Conservation (phyloP, 37 sponge, comb jelly and placozoan species). For the Geodia barretti region DNA sequence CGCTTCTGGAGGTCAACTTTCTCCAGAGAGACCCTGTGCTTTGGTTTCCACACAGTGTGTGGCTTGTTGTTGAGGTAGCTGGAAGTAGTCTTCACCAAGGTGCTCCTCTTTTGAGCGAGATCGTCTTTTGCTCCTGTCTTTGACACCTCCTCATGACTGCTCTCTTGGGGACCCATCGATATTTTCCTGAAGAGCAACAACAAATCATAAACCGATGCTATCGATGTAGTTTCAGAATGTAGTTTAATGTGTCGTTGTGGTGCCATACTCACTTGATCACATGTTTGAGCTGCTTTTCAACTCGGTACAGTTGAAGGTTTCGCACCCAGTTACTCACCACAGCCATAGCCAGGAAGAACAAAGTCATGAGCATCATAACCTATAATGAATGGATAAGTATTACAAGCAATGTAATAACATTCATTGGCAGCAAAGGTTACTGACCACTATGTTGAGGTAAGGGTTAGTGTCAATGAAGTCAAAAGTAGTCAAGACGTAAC, state of each 20-base stretch:
- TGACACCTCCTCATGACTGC: neutral
- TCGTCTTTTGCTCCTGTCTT: neutral
- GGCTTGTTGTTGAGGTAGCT: too few species aligned
- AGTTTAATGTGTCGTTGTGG: too few species aligned
- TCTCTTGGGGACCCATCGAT: neutral
- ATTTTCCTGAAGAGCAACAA: too few species aligned
- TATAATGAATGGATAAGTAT: neutral
- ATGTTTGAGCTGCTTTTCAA: neutral
- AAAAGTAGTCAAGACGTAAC: neutral
- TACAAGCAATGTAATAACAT: neutral
- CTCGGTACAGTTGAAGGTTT: neutral
- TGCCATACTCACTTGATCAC: neutral
- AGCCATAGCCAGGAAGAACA: slow-evolving; percentile 45
- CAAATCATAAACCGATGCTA: too few species aligned
- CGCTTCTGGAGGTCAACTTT: neutral
- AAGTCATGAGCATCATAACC: slow-evolving; percentile 57
- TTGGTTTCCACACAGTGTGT: neutral
- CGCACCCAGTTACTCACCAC: slow-evolving; percentile 39
- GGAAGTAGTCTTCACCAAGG: neutral
- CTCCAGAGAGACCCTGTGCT: neutral
- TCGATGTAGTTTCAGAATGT: too few species aligned
- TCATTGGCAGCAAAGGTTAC: neutral
- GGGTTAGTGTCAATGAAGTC: neutral
- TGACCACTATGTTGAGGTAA: slow-evolving; percentile 64
- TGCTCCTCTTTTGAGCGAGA: neutral